Conservation (phyloP, 1,140 invertebrate species). For the Anoplophora glabripennis region DNA sequence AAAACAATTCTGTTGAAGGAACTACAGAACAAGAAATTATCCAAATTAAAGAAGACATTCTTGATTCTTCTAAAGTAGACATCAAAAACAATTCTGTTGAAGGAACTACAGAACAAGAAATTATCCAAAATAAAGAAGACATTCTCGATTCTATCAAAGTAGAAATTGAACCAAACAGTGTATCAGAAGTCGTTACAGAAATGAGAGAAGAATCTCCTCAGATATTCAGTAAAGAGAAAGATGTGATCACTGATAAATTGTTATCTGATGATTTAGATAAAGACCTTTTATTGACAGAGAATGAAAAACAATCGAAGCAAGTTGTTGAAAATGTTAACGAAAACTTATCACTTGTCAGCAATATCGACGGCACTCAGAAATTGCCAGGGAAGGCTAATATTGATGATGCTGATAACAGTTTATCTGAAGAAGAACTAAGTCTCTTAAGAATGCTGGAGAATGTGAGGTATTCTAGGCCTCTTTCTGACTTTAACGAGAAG, state of each 20-base stretch:
- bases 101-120: neutral
- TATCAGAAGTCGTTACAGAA: too few relatives aligned
- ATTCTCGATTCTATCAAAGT: neutral
- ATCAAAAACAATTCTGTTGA: neutral
- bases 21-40: neutral
- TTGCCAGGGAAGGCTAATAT: too few relatives aligned
- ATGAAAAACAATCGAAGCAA: neutral
- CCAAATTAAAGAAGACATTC: neutral
- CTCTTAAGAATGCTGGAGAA: conserved; percentile 5
- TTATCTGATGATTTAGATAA: neutral
- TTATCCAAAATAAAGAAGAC: neutral
- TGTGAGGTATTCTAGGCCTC: conserved; percentile 15
- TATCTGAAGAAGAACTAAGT: conserved; percentile 12
- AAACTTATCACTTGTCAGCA: too few relatives aligned
- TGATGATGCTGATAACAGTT: too few relatives aligned
- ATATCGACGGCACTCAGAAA: too few relatives aligned
- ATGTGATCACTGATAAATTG: neutral
- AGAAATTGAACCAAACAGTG: too few relatives aligned
- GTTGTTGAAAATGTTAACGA: too few relatives aligned
- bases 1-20: neutral
- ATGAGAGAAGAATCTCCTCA: neutral
- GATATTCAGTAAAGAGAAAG: neutral
- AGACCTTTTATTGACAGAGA: conserved; percentile 12
- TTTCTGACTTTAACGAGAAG: conserved; percentile 31
- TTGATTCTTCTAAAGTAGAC: neutral